Evolutionary conservation across 2,888 invertebrate genomes (phyloP), one percentile per base, ranked within the genome.

Genomic region (Leptarthrus brevirostris): DNA sequence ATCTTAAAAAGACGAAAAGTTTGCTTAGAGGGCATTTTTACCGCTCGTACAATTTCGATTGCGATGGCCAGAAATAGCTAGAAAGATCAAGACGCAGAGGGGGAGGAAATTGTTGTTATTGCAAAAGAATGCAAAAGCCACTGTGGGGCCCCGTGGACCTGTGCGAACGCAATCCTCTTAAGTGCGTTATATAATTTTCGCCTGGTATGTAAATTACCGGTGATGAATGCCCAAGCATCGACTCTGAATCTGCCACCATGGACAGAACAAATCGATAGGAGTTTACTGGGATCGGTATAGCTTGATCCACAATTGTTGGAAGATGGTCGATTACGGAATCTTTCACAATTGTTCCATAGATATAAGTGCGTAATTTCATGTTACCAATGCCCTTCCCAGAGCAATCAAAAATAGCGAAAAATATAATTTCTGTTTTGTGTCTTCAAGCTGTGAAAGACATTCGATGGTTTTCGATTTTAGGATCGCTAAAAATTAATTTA

Each of bases 151-250:
- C 1, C n/a, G n/a, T 64, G 64, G 52, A 26, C 5, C 47, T 24
- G 47, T 47, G 44, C 26, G 16, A 69, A 69, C 52, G 69, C 69
- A 69, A 52, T 44, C 24, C 40, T 24, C 34, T 47, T 34, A 36
- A 71, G 71, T 71, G 71, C 71, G 71, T 71, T 71, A 71, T 71
- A 71, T 71, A 71, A 71, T 71, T 71, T 71, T 71, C 71, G 71
- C 54, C 71, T 20, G 71, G 71, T 54, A 71, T 71, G 71, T 54
- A 71, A 71, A 71, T 71, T 71, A 71, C 54, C 71, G 14, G 8
- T 52, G 69, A 69, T 69, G 69, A 52, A 30, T 71, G 54, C 30
- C 49, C n/a, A 16, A 3, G 30, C 52, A 44, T 30, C 14, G n/a
- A 69, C 47, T 20, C 34, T 52, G 12, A 69, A 30, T 64, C 64